Evolutionary conservation across 2,888 invertebrate genomes (phyloP).

Genomic region (Halocaridina rubra): DNA sequence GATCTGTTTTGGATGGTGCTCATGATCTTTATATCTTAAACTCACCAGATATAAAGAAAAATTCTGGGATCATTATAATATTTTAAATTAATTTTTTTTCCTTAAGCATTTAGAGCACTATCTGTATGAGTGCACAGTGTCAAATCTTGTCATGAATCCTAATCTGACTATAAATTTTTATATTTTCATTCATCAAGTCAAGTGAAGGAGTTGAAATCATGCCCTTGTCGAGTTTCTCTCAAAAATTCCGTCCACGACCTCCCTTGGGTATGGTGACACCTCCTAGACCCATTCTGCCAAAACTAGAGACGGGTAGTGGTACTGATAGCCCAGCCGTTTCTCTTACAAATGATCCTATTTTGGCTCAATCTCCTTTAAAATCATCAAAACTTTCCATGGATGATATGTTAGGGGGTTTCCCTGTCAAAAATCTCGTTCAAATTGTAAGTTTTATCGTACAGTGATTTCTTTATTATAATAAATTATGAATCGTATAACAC

Average conservation of each 20-base stretch:
- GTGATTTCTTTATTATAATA: too few relatives aligned
- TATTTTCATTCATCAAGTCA: constrained; percentile 74
- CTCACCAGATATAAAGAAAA: too few relatives aligned
- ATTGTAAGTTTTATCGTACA: constrained; percentile 71
- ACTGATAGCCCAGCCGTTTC: constrained; percentile 66
- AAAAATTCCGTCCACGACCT: constrained; percentile 75
- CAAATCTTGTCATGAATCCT: too few relatives aligned
- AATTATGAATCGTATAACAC: too few relatives aligned
- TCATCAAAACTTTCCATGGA: constrained; percentile 67
- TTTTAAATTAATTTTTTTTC: too few relatives aligned
- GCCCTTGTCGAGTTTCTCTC: constrained; percentile 84
- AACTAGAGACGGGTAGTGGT: constrained; percentile 57
- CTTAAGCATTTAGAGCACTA: too few relatives aligned
- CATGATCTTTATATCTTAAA: too few relatives aligned
- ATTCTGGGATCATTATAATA: too few relatives aligned
- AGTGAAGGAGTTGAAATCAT: constrained; percentile 93
- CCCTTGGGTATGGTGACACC: constrained; percentile 72
- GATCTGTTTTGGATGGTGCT: too few relatives aligned
- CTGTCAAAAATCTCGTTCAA: constrained; percentile 84
- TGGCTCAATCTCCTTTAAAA: constrained; percentile 72
- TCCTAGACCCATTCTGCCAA: constrained; percentile 67
- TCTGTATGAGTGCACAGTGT: too few relatives aligned
- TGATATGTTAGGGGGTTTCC: constrained; percentile 82
- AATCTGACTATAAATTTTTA: too few relatives aligned
- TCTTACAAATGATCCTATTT: constrained; percentile 78